A percentile compares a stretch with the other conserved stretches of the same genome.
Evolutionary conservation across 2,113 vertebrate genomes (phyloP).

Genomic region (Paraplagusia blochii): DNA sequence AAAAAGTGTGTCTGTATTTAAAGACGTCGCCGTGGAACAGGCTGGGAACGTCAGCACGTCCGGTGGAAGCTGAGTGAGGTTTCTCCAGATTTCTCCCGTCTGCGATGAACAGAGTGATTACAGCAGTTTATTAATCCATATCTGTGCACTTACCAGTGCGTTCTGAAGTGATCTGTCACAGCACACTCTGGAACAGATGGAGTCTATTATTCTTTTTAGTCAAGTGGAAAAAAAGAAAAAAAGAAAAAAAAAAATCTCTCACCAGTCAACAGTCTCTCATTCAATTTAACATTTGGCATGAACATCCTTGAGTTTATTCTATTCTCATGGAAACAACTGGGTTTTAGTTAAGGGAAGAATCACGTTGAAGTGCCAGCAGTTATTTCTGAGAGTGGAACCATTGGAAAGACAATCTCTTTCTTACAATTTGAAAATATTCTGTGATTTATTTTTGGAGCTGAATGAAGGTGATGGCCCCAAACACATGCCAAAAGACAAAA

Average conservation of each 20-base stretch:
- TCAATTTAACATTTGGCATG: constrained; percentile 36
- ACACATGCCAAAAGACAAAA: too few species aligned
- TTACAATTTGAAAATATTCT: too few species aligned
- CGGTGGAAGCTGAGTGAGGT: constrained; percentile 1
- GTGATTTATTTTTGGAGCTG: too few species aligned
- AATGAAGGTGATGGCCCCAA: too few species aligned
- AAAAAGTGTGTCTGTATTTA: neutral
- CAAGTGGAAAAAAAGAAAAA: neutral
- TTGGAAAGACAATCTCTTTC: too few species aligned
- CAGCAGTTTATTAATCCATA: constrained; percentile 51
- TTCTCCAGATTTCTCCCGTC: constrained; percentile 19
- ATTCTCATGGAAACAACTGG: constrained; percentile 19
- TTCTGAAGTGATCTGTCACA: constrained; percentile 49
- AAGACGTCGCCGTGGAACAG: neutral
- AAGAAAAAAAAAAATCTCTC: constrained; percentile 9
- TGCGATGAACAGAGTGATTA: constrained; percentile 58
- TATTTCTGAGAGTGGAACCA: neutral
- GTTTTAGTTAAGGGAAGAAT: constrained; percentile 33
- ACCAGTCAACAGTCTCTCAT: constrained; percentile 43
- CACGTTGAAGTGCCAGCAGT: constrained; percentile 12
- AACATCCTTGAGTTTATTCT: constrained; percentile 42
- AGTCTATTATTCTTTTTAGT: constrained; percentile 35
- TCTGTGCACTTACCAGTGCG: constrained; percentile 55
- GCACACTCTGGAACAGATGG: constrained; percentile 53
- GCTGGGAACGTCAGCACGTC: neutral